Evolutionary conservation across 2,113 vertebrate genomes (phyloP).

Genomic region (Martes martes): DNA sequence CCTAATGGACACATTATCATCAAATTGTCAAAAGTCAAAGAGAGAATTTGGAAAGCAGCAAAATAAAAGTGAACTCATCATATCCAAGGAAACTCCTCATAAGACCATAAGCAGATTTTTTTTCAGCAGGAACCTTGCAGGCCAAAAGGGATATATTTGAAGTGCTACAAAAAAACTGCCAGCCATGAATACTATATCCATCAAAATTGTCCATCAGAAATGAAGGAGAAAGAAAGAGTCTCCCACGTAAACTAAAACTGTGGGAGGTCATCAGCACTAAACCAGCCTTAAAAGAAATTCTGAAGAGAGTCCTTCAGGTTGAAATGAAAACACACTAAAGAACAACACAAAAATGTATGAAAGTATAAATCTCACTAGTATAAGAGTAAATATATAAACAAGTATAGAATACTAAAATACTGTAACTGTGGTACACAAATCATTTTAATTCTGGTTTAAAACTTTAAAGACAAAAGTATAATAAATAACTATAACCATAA

Average conservation of each 20-base stretch:
- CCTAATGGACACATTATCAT: background rate
- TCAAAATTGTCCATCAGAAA: background rate
- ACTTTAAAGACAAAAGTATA: background rate
- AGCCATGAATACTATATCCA: background rate
- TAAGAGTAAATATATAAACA: background rate
- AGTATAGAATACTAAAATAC: background rate
- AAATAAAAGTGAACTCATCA: background rate
- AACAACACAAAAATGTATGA: background rate
- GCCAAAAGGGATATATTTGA: background rate
- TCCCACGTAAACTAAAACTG: background rate
- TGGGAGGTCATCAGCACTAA: background rate
- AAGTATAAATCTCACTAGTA: background rate
- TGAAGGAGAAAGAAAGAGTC: background rate
- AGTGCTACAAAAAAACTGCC: background rate
- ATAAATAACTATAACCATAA: background rate
- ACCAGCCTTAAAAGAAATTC: background rate
- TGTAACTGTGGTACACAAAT: background rate
- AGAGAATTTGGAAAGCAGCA: background rate
- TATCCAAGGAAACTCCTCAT: background rate
- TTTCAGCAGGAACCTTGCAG: background rate
- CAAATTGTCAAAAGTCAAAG: conserved; percentile 11
- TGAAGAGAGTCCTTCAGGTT: background rate
- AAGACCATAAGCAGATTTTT: background rate
- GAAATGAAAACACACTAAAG: background rate
- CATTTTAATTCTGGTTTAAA: conserved; percentile 11